Percentiles rank a stretch among this genome's conserved stretches.
Conservation (phyloP, 2,888 invertebrate species). For the Eugnorisma glareosa region DNA sequence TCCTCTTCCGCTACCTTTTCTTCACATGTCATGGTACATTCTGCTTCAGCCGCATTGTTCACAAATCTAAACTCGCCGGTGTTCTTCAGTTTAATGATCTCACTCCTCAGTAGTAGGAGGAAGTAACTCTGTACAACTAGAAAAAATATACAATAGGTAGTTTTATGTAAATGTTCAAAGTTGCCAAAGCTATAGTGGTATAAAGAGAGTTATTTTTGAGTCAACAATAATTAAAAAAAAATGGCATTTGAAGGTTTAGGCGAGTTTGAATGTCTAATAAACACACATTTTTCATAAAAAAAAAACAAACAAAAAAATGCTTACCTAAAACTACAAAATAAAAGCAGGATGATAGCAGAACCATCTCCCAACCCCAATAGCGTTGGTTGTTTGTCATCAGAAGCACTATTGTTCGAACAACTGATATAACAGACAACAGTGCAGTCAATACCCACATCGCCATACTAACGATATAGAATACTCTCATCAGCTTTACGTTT, state of each 20-base stretch:
- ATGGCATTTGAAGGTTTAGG: too few relatives aligned
- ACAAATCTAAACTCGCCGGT: conserved; percentile 43
- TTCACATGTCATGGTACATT: conserved; percentile 19
- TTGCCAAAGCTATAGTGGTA: too few relatives aligned
- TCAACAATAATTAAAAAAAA: too few relatives aligned
- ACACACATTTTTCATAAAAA: too few relatives aligned
- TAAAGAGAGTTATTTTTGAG: neutral
- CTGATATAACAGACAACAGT: neutral
- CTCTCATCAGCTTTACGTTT: conserved; percentile 18
- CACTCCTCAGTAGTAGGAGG: conserved; percentile 58
- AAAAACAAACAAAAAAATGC: neutral
- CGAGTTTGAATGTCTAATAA: too few relatives aligned
- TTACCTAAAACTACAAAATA: conserved; percentile 12
- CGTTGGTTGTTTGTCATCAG: accelerated
- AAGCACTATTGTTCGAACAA: neutral
- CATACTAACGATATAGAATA: conserved; percentile 21
- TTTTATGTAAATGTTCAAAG: too few relatives aligned
- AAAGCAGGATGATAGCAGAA: neutral
- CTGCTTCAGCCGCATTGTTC: conserved; percentile 43
- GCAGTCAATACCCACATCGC: conserved; percentile 23
- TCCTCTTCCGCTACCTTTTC: neutral
- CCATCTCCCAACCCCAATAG: neutral
- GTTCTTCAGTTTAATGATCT: conserved; percentile 54
- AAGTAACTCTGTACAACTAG: conserved; percentile 54
- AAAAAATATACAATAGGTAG: conserved; percentile 14